Conservation (phyloP, 1,140 invertebrate genomes). For the Onthophagus taurus region DNA sequence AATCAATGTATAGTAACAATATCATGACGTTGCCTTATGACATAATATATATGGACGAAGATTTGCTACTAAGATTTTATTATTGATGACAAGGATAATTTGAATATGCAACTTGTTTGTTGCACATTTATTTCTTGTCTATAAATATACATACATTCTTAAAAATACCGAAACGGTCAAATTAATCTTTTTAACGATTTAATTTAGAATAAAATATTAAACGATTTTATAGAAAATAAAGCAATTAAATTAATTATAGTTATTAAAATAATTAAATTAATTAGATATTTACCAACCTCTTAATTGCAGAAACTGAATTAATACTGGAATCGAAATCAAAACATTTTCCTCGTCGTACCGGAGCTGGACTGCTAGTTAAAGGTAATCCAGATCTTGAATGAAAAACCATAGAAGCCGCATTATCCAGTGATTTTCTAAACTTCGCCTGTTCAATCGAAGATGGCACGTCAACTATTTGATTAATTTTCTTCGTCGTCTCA, state of each 20-base stretch:
- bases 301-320: constrained; percentile 70
- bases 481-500: constrained; percentile 4
- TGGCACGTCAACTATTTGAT: constrained; percentile 41
- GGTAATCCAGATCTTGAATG: constrained; percentile 73
- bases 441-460: constrained; percentile 59
- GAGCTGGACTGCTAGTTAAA: constrained; percentile 80
- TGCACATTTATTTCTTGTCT: too few species aligned
- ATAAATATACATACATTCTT: too few species aligned
- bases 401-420: constrained; percentile 76
- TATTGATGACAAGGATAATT: too few species aligned
- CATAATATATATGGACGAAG: too few species aligned
- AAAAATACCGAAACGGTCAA: background rate
- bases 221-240: too few species aligned
- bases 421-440: constrained; percentile 66
- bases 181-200: background rate
- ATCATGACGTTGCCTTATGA: too few species aligned
- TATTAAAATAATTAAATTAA: background rate
- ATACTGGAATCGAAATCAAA: constrained; percentile 82
- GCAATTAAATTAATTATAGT: background rate
- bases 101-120: too few species aligned
- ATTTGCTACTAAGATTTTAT: too few species aligned
- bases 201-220: constrained; percentile 1
- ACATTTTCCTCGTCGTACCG: constrained; percentile 61
- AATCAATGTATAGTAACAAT: too few species aligned
- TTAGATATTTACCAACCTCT: constrained; percentile 50